Evolutionary conservation across 2,888 invertebrate species (phyloP), one percentile per base, ranked within the genome.

Genomic region (Branchipolynoe longqiensis): DNA sequence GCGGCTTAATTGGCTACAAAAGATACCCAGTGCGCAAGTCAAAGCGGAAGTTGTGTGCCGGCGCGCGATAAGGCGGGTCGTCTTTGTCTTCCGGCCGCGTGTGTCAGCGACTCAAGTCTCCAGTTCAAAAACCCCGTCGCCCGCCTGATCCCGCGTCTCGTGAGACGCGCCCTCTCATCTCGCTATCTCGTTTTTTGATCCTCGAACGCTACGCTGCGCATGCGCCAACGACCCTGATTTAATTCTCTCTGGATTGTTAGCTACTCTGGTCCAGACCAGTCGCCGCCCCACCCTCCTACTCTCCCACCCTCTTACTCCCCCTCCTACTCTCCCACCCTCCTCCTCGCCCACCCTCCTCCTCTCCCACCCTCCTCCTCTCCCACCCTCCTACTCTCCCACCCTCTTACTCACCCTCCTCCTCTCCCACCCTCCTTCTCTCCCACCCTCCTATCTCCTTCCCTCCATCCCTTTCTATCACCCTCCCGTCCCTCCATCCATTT

Each of bases 161-260:
- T 38, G 69, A 69, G 69, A 69, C 69, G 14, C 38, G 69, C 36
- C 69, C 69, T 69, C 69, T 69, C 36, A 69, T 69, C 69, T 69
- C 69, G 36, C 69, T 69, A 69, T 69, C 69, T 69, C 36, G 69
- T 69, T 69, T n/a, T n/a, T 69, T 69, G 69, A 69, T 69, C 69
- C 69, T 69, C 69, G 69, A 69, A 69, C 69, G 69, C 69, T 69
- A 69, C 14, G 69, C 69, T 14, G 69, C 69, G 69, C 69, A 69
- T 33, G 69, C 69, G 69, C 69, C 69, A 38, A 69, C 69, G 69
- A 69, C 69, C 69, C 69, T 69, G 69, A 69, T 69, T 69, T 69
- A 69, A 69, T 69, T 69, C 69, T 1, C 38, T 69, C 69, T 18
- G 18, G 18, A 8, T 18, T 12, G 8, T 48, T 18, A 48, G 48